Evolutionary conservation across 2,113 vertebrate genomes (phyloP).

Genomic region (Gavia stellata): DNA sequence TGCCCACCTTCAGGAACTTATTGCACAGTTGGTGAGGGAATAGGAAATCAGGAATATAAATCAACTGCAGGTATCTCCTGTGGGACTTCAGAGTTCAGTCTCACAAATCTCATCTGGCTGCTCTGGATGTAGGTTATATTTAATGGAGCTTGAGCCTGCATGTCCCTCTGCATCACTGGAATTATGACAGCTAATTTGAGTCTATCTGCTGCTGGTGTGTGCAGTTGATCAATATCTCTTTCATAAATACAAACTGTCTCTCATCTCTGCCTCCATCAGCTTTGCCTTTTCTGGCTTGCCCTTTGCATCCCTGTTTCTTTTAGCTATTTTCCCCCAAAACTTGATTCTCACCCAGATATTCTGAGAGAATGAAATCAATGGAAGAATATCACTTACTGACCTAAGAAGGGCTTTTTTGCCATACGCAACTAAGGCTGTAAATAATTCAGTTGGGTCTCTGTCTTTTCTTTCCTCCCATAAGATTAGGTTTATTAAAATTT

Average conservation of each 20-base stretch:
- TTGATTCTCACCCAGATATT: constrained; percentile 10
- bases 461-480: constrained; percentile 65
- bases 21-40: constrained; percentile 39
- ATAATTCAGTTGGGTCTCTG: constrained; percentile 69
- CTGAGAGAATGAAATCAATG: constrained; percentile 55
- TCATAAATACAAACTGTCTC: not conserved
- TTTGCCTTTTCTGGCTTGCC: constrained; percentile 14
- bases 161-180: constrained; percentile 15
- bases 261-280: not conserved
- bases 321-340: not conserved
- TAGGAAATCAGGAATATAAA: constrained; percentile 44
- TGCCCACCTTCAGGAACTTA: constrained; percentile 23
- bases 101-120: not conserved
- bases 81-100: constrained; percentile 32
- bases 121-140: constrained; percentile 45
- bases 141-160: constrained; percentile 16
- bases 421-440: constrained; percentile 44
- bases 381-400: constrained; percentile 60
- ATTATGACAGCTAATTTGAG: constrained; percentile 43
- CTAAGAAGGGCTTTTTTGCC: constrained; percentile 40
- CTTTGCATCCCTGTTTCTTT: not conserved
- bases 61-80: constrained; percentile 11
- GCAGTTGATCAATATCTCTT: constrained; percentile 7
- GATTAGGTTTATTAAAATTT: constrained; percentile 72
- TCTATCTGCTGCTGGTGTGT: not conserved